Base-by-base conservation (phyloP, 2,113 vertebrate genomes). In the Empidonax alnorum region DNA sequence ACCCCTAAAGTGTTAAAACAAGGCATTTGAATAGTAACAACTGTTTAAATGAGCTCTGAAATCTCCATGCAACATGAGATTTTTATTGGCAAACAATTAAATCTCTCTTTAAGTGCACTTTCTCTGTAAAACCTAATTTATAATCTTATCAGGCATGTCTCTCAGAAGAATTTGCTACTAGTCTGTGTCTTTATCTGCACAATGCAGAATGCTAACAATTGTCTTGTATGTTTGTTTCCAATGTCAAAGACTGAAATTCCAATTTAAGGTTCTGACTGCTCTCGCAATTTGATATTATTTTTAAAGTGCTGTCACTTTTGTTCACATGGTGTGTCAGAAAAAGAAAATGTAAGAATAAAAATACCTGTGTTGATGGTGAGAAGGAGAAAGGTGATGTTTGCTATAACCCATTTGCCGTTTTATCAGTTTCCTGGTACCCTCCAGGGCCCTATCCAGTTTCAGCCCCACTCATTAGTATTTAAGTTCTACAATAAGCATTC, bases 11-110 rank as follows among this genome's bases (percentile, higher is more conserved):
- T 83, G 72, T 94, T 96, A 94, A 96, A 89, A 94, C 74, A 94
- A 97, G 61, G 87, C 80, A 94, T 67, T 76, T 94, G 89, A 95
- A 84, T 91, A 93, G 75, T 83, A 91, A 90, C 95, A 94, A 65
- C 77, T 92, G 84, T 46, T 93, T 93, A 96, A 96, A 91, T 71
- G 76, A 76, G 93, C 76, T 85, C 46, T 90, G 76, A 96, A 96
- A 96, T 92, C 82, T 94, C 87, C 62, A 59, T 90, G 78, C 87
- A 93, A 92, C 74, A 93, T 61, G 76, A 91, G 42, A 94, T 93
- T 96, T 96, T 97, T 97, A 95, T 94, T 96, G 90, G 76, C 78
- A 97, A 97, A 94, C 89, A 96, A 97, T 97, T 94, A 97, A 97
- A 93, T 87, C 68, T 96, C 69, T 96, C 78, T 96, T 94, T 95